Conservation (phyloP, 2,888 invertebrate genomes). For the Caenorhabditis sinica region DNA sequence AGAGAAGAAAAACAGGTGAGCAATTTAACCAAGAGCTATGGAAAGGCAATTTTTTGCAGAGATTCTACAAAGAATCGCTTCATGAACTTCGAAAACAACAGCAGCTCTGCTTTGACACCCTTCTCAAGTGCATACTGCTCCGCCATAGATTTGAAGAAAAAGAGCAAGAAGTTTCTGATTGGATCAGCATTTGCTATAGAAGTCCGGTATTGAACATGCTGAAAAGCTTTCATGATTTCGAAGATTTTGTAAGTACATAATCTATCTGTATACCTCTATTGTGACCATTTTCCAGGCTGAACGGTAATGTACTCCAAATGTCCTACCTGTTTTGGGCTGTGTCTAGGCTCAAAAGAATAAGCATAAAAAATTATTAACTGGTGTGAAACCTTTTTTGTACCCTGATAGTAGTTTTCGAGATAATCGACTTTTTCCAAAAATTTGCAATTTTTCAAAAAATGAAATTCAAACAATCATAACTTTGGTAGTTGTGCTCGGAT, state of each 20-base stretch:
- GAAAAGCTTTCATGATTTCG: neutral
- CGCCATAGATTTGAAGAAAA: slow-evolving; percentile 22
- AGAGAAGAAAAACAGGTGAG: neutral
- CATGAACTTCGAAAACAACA: neutral
- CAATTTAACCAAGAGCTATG: neutral
- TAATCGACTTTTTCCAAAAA: too few relatives aligned
- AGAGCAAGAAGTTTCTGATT: slow-evolving; percentile 1
- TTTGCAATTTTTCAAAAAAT: too few relatives aligned
- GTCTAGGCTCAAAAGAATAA: too few relatives aligned
- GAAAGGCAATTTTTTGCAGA: neutral
- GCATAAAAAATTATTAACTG: too few relatives aligned
- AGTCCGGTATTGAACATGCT: neutral
- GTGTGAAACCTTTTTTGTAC: too few relatives aligned
- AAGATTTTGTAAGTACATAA: neutral
- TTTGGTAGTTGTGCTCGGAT: too few relatives aligned
- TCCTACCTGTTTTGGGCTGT: too few relatives aligned
- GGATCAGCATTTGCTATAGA: slow-evolving; percentile 20
- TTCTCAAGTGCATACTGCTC: neutral
- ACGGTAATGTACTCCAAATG: too few relatives aligned
- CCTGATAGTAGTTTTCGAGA: too few relatives aligned
- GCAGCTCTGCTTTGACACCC: neutral
- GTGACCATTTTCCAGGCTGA: too few relatives aligned
- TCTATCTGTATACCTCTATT: too few relatives aligned
- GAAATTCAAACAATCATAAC: too few relatives aligned
- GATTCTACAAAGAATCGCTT: neutral